These are phyloP conservation scores for Mycalesis mineus DNA, from an alignment of 2,888 invertebrate genomes.

Conservation along the genomic window DNA sequence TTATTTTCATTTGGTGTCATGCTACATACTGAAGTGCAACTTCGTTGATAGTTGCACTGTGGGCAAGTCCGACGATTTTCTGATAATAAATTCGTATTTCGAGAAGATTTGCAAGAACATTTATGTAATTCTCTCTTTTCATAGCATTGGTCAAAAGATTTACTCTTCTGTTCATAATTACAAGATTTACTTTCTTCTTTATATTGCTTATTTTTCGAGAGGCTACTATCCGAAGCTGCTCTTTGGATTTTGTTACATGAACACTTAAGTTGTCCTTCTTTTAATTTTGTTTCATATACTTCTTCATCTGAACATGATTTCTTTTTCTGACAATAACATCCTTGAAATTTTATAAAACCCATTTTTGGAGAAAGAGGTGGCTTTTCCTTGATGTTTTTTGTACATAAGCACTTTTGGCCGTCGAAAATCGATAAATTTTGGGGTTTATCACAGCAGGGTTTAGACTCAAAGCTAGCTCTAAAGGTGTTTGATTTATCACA, in stretches of 20 bases:
- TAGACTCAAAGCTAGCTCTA: neutral
- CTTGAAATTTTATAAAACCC: neutral
- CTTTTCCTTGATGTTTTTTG: neutral
- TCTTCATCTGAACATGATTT: neutral
- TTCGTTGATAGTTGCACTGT: neutral
- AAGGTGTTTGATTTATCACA: neutral
- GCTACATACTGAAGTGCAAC: neutral
- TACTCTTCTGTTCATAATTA: neutral
- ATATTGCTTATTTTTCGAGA: neutral
- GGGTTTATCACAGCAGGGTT: slow-evolving; percentile 3
- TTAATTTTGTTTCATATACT: neutral
- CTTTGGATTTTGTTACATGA: neutral
- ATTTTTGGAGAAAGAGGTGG: neutral
- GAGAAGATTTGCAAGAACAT: neutral
- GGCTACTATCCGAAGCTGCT: no score
- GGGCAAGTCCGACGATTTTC: neutral
- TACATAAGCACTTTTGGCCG: neutral
- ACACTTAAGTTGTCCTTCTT: neutral
- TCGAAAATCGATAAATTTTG: neutral
- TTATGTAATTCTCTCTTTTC: neutral
- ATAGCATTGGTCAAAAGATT: neutral
- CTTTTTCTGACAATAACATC: neutral
- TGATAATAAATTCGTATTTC: neutral
- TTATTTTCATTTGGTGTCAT: neutral
- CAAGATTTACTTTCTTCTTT: neutral